Evolutionary conservation across 2,888 invertebrate genomes (phyloP).

Genomic region (Drosophila cognata): DNA sequence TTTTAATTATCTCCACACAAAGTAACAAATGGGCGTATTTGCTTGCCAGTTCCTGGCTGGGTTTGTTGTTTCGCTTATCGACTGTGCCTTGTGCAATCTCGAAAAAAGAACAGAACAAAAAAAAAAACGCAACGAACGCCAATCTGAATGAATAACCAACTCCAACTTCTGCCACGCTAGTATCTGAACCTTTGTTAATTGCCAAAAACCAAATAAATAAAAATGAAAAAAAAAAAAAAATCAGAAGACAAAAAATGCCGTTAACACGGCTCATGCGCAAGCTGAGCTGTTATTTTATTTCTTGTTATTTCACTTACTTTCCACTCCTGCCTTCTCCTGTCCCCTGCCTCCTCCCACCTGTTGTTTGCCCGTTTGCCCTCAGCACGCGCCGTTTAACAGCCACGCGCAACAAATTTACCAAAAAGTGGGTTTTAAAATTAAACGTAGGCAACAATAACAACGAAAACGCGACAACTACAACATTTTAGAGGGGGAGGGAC

Average conservation of each 20-base stretch:
- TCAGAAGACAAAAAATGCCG: not conserved
- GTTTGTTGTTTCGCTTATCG: slow-evolving; percentile 40
- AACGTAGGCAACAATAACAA: slow-evolving; percentile 52
- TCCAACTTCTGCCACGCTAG: slow-evolving; percentile 17
- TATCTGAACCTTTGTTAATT: slow-evolving; percentile 65
- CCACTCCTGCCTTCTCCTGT: not conserved
- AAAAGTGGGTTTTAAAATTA: slow-evolving; percentile 65
- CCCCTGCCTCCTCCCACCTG: not conserved
- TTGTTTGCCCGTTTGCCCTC: slow-evolving; percentile 48
- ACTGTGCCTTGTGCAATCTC: slow-evolving; percentile 55
- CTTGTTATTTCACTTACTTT: slow-evolving; percentile 11
- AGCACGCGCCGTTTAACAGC: slow-evolving; percentile 74
- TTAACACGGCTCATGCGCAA: slow-evolving; percentile 43
- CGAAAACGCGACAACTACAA: slow-evolving; percentile 22
- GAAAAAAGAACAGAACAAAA: slow-evolving; percentile 49
- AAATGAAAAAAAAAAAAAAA: not conserved
- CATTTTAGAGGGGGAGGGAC: slow-evolving; percentile 24
- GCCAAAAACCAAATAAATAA: slow-evolving; percentile 62
- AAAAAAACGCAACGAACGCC: slow-evolving; percentile 43
- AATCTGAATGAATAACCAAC: slow-evolving; percentile 20
- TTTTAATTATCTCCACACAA: slow-evolving; percentile 63
- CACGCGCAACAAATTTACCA: slow-evolving; percentile 72
- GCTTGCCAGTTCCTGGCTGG: not conserved
- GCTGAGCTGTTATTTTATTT: slow-evolving; percentile 41
- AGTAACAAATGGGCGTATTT: slow-evolving; percentile 4